Evolutionary conservation across 2,888 invertebrate genomes (phyloP).

Genomic region (Tridacna crocea): DNA sequence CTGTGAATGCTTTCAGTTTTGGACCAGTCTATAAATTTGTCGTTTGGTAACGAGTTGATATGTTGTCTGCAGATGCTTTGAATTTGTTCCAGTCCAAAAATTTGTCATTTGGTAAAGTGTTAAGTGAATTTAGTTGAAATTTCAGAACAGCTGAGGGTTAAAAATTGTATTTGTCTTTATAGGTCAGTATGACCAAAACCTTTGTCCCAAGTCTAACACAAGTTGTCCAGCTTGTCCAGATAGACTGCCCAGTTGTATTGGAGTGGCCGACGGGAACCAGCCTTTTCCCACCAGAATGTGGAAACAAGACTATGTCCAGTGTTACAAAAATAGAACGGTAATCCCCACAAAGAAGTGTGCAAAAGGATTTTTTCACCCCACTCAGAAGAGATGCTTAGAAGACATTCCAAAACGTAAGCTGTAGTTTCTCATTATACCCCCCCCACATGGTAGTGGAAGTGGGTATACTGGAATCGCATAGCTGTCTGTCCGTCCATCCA

Average conservation of each 20-base stretch:
- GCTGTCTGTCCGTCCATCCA: no score
- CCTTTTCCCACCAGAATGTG: conserved; percentile 48
- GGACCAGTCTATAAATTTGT: no score
- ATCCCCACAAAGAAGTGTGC: conserved; percentile 59
- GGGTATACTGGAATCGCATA: no score
- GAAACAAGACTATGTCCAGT: conserved; percentile 47
- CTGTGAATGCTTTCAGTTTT: no score
- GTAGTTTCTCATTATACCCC: background rate
- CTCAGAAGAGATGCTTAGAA: conserved; percentile 31
- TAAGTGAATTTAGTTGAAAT: no score
- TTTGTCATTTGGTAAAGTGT: no score
- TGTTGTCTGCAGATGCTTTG: no score
- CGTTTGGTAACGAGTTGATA: no score
- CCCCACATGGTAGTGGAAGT: no score
- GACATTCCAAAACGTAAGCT: conserved; percentile 37
- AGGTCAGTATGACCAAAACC: conserved; percentile 68
- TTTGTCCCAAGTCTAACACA: conserved; percentile 49
- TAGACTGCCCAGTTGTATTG: conserved; percentile 63
- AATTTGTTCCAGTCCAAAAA: no score
- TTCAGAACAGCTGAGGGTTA: no score
- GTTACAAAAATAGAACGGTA: conserved; percentile 61
- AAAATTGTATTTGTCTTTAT: background rate
- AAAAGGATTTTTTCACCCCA: conserved; percentile 68
- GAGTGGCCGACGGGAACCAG: conserved; percentile 52
- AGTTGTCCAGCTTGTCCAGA: conserved; percentile 61